phyloP scores from a whole-genome alignment of 2,113 vertebrate species.

The Upupa epops region DNA sequence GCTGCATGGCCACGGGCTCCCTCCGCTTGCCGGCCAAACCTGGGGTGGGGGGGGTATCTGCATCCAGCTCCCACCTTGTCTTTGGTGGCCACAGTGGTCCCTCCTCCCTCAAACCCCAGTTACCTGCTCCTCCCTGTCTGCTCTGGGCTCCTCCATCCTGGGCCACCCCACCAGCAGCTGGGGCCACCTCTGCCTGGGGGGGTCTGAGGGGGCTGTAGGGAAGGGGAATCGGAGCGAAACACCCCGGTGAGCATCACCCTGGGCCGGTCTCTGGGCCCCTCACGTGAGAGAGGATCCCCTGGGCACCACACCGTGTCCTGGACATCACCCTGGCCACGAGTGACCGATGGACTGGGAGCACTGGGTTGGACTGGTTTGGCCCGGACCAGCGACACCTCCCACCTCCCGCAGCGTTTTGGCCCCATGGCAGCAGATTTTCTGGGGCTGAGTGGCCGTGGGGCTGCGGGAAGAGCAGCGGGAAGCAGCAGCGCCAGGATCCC shows the following conservation, averaged over 20 bases:
- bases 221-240: accelerated
- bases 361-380: not conserved
- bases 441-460: not conserved
- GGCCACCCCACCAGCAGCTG: not conserved
- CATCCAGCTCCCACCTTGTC: accelerated
- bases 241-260: not conserved
- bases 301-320: not conserved
- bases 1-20: not conserved
- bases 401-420: not conserved
- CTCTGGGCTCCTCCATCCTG: not conserved
- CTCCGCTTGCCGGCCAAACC: not conserved
- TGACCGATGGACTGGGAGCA: not conserved
- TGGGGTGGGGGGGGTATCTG: not conserved
- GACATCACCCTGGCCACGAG: not conserved
- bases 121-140: not conserved
- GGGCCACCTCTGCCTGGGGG: not conserved
- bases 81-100: not conserved
- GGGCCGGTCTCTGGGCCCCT: not conserved
- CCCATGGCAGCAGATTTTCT: not conserved
- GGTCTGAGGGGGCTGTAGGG: not conserved
- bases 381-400: not conserved
- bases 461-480: not conserved
- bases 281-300: not conserved
- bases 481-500: not conserved
- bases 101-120: not conserved